Percentiles rank a stretch among this genome's conserved stretches.
Evolutionary conservation across 2,113 vertebrate genomes (phyloP).

Genomic region (Xiphias gladius): DNA sequence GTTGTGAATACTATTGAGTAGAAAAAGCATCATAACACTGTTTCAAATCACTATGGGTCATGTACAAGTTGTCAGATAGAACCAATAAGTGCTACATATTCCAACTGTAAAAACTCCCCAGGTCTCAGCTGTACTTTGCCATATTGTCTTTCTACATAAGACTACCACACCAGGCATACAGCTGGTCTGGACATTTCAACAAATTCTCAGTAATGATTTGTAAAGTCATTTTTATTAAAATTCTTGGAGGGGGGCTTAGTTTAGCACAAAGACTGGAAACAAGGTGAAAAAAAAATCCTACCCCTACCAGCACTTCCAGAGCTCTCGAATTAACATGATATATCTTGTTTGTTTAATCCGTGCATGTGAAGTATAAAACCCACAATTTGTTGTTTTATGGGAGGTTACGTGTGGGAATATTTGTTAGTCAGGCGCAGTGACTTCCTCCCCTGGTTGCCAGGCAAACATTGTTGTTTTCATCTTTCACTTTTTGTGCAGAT

Average conservation of each 20-base stretch:
- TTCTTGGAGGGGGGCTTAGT: slow-evolving; percentile 8
- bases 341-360: background rate
- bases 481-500: background rate
- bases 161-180: slow-evolving; percentile 10
- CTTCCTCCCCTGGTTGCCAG: background rate
- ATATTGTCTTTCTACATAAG: slow-evolving; percentile 30
- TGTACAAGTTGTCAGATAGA: slow-evolving; percentile 25
- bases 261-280: background rate
- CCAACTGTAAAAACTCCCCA: slow-evolving; percentile 68
- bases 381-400: background rate
- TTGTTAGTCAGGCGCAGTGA: background rate
- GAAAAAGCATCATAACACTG: background rate
- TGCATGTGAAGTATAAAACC: background rate
- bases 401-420: background rate
- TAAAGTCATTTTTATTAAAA: slow-evolving; percentile 33
- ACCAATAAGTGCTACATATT: slow-evolving; percentile 44
- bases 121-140: slow-evolving; percentile 47
- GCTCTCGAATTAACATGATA: background rate
- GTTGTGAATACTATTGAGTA: background rate
- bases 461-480: background rate
- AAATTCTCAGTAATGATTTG: slow-evolving; percentile 30
- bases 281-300: background rate
- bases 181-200: slow-evolving; percentile 50
- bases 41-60: slow-evolving; percentile 48
- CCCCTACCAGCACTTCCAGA: background rate